Evolutionary conservation across 2,888 invertebrate species (phyloP), one percentile per base, ranked within the genome.

Genomic region (Abscondita cerata): DNA sequence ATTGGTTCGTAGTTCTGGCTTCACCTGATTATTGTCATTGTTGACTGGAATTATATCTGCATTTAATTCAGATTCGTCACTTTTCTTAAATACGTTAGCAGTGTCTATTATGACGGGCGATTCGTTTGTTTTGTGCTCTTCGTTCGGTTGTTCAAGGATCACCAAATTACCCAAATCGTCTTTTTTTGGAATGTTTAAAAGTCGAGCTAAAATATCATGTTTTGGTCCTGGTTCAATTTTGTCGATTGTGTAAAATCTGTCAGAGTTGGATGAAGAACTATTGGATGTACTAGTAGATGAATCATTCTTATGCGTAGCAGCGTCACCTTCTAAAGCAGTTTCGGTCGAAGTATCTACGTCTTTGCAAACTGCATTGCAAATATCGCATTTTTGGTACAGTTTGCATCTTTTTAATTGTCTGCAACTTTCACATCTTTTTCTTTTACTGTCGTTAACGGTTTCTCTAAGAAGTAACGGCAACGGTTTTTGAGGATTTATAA

Each of bases 101-200:
- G 70, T 70, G 36, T 72, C 71, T 15, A 72, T 68, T 20, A 72
- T 65, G 1, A 72, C 66, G 3, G 65, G 62, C 41, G 56, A 46
- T 20, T 48, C 8, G 50, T 13, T 44, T 51, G 44, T 1, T 13
- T 19, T 20, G 47, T 52, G 13, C 25, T 61, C 60, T 6, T 54
- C 48, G 53, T 67, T 70, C n/a, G 66, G 58, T 52, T 70, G 70
- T 8, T 68, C 72, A 18, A 73, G 50, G 9, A 73, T 58, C 3
- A 73, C 54, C 33, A 73, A 44, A 33, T 69, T 60, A 9, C 71
- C 72, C 6, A 69, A 55, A 19, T 56, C 65, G 1, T 64, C 59
- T 16, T 61, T 63, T 15, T 52, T 52, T 12, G 65, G 61, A 52
- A 72, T 65, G 20, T 68, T 66, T 13, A 72, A 52, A 6, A 72